Base-by-base conservation (phyloP, 2,888 invertebrate genomes). In the Polietes domitor region DNA sequence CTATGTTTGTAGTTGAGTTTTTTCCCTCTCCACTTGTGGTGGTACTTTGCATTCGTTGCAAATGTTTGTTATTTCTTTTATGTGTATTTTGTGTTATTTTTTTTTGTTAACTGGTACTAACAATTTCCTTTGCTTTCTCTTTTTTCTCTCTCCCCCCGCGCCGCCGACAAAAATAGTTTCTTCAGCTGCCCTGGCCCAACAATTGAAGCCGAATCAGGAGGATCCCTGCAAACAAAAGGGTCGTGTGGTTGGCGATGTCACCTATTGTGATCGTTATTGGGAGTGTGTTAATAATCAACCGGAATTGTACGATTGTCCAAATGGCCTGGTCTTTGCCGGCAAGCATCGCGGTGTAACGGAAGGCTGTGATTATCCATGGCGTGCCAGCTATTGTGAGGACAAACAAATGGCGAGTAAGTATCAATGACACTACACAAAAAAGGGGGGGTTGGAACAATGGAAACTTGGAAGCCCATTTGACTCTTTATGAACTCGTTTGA, bases 361-460 rank as follows among this genome's bases (percentile, higher is more conserved):
- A 89, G 97, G 97, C 1, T 97, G 97, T 89, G 97, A 97, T 92
- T 97, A 97, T 89, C 97, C 97, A 0, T 97, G 97, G 97, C 94
- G 97, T 87, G 96, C 97, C 9, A 96, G 96, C 91, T 97, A 97
- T 92, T 97, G 97, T 92, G 96, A 96, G 91, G 94, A 95, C 89
- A 95, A 97, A 93, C 96, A 94, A 92, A 95, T 96, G 91, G 94
- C 95, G 32, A 96, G 94, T 95, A 91, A 93, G 94, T 93, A 76
- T 73, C 21, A 37, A 5, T 65, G 32, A 12, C 32, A 24, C 5
- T 72, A 6, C 19, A 68, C 37, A 58, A 32, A 32, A n/a, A n/a
- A n/a, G n/a, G n/a, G n/a, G n/a, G n/a, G n/a, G n/a, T n/a, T n/a
- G n/a, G n/a, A n/a, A n/a, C n/a, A n/a, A n/a, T n/a, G n/a, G n/a